Evolutionary conservation across 1,140 invertebrate species (phyloP), one percentile per base, ranked within the genome.

Genomic region (Homalodisca vitripennis): DNA sequence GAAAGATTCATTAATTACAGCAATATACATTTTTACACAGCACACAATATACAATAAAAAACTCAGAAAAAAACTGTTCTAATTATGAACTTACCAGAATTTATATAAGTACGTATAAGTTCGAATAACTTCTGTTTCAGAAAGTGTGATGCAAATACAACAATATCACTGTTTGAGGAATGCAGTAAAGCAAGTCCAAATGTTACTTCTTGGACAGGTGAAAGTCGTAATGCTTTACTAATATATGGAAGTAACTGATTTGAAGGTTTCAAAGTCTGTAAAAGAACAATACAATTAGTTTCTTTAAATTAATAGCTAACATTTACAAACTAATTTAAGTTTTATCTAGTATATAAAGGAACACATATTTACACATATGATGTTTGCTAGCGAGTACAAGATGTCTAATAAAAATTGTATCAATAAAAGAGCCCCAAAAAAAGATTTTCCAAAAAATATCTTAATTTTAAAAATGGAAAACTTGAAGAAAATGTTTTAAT

Each of bases 181-280:
- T 92, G 87, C 47, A 90, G 86, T 66, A 97, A 82, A 57, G 91
- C 89, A 76, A 97, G 84, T 34, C 91, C 92, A 81, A 97, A 89
- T 24, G 92, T 89, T 75, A 95, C 91, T 84, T 97, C 94, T 82
- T 95, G 92, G 17, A 95, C 89, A 74, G 90, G 84, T 63, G 89
- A 91, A 72, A 97, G 86, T 76, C 89, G 89, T 71, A 96, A 84
- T 75, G 92, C 85, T 83, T 92, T 91, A 79, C 89, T 91, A 66
- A 97, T 84, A 76, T 93, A 89, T 75, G 84, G 82, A 79, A 96
- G 88, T 76, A 96, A 87, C 77, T 92, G 89, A 72, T 86, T 79
- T 71, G 90, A 86, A 74, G 89, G 85, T 81, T 88, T 89, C 75
- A 92, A 82, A 76, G 84, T 87, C 91, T 92, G 81, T 71, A 87